Evolutionary conservation across 2,113 vertebrate genomes (phyloP).

Genomic region (Macrotus californicus): DNA sequence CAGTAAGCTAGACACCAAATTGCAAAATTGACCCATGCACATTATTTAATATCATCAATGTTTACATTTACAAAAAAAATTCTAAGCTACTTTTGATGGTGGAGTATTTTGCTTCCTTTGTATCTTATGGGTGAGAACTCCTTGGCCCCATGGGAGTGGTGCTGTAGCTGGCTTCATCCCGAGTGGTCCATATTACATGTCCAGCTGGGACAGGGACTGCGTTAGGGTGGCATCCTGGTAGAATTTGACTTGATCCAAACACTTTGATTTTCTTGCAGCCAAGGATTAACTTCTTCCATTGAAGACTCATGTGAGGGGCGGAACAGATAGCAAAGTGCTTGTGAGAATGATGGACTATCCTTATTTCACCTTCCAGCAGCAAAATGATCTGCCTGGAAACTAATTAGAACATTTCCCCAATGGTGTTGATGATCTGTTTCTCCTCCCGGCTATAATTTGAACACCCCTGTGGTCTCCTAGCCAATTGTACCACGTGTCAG

Average conservation of each 20-base stretch:
- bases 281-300: not conserved
- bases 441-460: not conserved
- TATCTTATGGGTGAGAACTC: not conserved
- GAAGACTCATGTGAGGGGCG: not conserved
- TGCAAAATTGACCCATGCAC: not conserved
- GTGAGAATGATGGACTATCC: constrained; percentile 5
- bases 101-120: not conserved
- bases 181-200: fast-evolving
- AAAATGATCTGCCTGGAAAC: constrained; percentile 47
- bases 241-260: not conserved
- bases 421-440: constrained; percentile 15
- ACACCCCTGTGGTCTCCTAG: not conserved
- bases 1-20: not conserved
- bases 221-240: not conserved
- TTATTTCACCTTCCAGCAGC: constrained; percentile 43
- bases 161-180: not conserved
- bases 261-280: not conserved
- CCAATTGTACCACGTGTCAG: not conserved
- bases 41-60: not conserved
- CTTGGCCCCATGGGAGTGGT: not conserved
- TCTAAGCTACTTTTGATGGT: not conserved
- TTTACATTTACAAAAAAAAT: not conserved
- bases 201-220: not conserved
- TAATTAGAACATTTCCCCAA: constrained; percentile 40
- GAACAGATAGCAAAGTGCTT: constrained; percentile 2